phyloP scores from a whole-genome alignment of 2,113 vertebrate species.

The Camelus dromedarius region DNA sequence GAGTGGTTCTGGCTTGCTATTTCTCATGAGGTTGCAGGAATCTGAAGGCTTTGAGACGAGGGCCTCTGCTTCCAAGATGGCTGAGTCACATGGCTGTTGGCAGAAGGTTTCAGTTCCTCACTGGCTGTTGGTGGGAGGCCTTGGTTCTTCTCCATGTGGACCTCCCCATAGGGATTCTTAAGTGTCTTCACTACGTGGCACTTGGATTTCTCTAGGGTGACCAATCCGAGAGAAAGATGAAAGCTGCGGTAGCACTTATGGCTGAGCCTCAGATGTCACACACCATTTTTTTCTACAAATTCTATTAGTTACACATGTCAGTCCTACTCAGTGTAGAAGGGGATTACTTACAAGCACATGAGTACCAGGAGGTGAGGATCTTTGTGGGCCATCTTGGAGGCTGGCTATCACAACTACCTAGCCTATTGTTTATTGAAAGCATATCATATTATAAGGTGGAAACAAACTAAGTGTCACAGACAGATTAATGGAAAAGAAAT shows the following conservation, averaged over 20 bases:
- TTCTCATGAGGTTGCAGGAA: neutral
- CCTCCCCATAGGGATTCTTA: neutral
- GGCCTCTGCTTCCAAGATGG: neutral
- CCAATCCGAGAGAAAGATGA: neutral
- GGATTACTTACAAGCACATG: neutral
- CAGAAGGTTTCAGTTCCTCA: neutral
- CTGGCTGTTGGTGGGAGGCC: neutral
- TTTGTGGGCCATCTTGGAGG: neutral
- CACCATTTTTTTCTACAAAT: neutral
- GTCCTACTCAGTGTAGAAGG: neutral
- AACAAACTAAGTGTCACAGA: neutral
- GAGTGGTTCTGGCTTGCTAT: neutral
- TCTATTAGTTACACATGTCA: slow-evolving; percentile 51
- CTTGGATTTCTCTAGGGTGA: neutral
- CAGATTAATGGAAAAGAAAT: neutral
- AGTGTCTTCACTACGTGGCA: neutral
- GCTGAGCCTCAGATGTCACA: slow-evolving; percentile 29
- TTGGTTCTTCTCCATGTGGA: neutral
- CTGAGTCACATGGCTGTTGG: neutral
- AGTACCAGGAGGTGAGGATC: neutral
- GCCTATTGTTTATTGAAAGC: neutral
- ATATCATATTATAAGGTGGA: neutral
- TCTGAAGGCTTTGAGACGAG: neutral
- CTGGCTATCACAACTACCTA: neutral
- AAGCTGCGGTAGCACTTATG: neutral